Percentiles rank a stretch among this genome's conserved stretches.
Conservation (phyloP, 2,888 invertebrate genomes). For the Noctua comes region DNA sequence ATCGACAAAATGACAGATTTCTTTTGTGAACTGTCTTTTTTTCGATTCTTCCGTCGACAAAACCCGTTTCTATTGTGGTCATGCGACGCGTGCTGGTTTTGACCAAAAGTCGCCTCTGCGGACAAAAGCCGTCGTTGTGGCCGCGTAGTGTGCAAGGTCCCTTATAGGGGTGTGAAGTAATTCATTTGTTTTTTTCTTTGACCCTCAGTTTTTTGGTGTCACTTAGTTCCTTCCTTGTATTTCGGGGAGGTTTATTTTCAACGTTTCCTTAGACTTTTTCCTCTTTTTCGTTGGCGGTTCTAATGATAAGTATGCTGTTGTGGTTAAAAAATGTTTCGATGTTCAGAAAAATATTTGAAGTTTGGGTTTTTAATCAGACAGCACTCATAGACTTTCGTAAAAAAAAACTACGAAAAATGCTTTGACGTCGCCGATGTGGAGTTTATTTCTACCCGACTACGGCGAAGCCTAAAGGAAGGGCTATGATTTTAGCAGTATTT, state of each 20-base stretch:
- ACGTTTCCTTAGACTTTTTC: conserved; percentile 33
- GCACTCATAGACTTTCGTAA: neutral
- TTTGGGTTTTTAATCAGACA: neutral
- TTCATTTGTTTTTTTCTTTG: conserved; percentile 41
- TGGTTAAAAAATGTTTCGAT: neutral
- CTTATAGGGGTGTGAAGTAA: conserved; percentile 28
- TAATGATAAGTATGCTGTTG: conserved; percentile 9
- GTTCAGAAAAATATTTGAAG: neutral
- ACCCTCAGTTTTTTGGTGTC: conserved; percentile 32
- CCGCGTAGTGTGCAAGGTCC: neutral
- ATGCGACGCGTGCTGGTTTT: too few species aligned
- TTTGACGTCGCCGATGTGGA: neutral
- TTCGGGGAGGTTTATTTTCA: conserved; percentile 13
- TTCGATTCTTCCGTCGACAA: too few species aligned
- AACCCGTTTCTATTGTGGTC: too few species aligned
- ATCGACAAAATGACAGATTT: too few species aligned
- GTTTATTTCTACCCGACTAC: too few species aligned
- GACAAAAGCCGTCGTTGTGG: neutral
- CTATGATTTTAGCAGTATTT: too few species aligned
- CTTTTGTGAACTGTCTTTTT: too few species aligned
- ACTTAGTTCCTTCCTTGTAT: conserved; percentile 33
- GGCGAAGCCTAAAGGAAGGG: too few species aligned
- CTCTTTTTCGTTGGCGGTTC: conserved; percentile 8
- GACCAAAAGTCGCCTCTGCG: neutral
- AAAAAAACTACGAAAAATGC: neutral